Percentiles rank a stretch among this genome's conserved stretches.
phyloP scores from a whole-genome alignment of 2,113 vertebrate species.

The Dissostichus mawsoni region DNA sequence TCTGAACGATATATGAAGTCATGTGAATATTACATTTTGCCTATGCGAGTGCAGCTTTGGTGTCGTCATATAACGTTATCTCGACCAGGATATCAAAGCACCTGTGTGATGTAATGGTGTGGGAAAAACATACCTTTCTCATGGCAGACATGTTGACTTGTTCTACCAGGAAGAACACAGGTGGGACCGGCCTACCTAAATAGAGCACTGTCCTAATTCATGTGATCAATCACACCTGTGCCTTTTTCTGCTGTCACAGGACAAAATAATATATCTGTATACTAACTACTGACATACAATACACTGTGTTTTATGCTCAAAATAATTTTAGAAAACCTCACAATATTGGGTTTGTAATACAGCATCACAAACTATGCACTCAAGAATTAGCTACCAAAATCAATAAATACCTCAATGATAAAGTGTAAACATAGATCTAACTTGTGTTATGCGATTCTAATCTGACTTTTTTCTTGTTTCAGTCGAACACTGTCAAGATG shows the following conservation, averaged over 20 bases:
- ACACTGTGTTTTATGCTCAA: neutral
- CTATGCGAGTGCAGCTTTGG: neutral
- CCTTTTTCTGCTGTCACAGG: neutral
- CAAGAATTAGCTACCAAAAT: too few species aligned
- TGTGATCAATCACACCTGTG: neutral
- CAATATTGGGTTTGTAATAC: too few species aligned
- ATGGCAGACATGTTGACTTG: neutral
- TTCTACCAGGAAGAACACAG: neutral
- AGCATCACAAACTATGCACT: too few species aligned
- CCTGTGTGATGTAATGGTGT: neutral
- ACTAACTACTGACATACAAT: neutral
- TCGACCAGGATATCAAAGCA: neutral
- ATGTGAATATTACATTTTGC: neutral
- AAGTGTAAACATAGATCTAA: neutral
- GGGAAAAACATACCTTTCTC: neutral
- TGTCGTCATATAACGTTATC: neutral
- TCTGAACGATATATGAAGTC: neutral
- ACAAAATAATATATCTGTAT: neutral
- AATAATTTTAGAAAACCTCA: too few species aligned
- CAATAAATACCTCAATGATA: too few species aligned
- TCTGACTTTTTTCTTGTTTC: conserved; percentile 25
- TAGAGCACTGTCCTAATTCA: too few species aligned
- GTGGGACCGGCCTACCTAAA: neutral
- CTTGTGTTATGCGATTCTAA: neutral
- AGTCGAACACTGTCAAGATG: conserved; percentile 86